Base-by-base conservation (phyloP, 2,113 vertebrate species). In the Erythrolamprus reginae region DNA sequence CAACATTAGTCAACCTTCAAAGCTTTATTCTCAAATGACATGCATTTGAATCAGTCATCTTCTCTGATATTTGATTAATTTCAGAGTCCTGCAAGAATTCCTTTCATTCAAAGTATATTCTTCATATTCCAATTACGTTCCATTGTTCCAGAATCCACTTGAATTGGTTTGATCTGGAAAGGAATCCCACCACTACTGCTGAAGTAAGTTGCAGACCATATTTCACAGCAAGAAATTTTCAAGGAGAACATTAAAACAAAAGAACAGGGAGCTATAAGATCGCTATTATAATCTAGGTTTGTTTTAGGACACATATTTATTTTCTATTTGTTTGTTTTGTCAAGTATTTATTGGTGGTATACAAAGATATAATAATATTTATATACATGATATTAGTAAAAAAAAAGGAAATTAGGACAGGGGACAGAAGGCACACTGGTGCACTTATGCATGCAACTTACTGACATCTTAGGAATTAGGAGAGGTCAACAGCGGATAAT, bases 11-110 rank as follows among this genome's bases (percentile, higher is more conserved):
- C 56, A 23, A 0, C 85, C n/a, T 38, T 28, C 55, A 84, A 13
- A 89, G 19, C 1, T 86, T 6, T 61, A 90, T 92, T 92, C 95
- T 45, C 3, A 84, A 93, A 90, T 50, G 4, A 91, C 24, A 77
- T 84, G 26, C 87, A 83, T 23, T 48, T 6, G 48, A 70, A 87
- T 90, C 5, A 55, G 3, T 88, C 3, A 91, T 92, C 84, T 84
- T 58, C 47, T 90, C 10, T 8, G 61, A 5, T 88, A 61, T 89
- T 92, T 93, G 38, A 61, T 83, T 93, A 92, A 93, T 92, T 92
- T 86, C 77, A 56, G 47, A 5, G 0, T 86, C 23, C 1, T 70
- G 86, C 89, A 83, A 23, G 19, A 53, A 1, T 84, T 56, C 15
- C 33, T 90, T 56, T 90, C 89, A 84, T 86, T 93, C 93, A 91